Evolutionary conservation across 2,888 invertebrate species (phyloP), one percentile per base, ranked within the genome.

Genomic region (Stenurella melanura): DNA sequence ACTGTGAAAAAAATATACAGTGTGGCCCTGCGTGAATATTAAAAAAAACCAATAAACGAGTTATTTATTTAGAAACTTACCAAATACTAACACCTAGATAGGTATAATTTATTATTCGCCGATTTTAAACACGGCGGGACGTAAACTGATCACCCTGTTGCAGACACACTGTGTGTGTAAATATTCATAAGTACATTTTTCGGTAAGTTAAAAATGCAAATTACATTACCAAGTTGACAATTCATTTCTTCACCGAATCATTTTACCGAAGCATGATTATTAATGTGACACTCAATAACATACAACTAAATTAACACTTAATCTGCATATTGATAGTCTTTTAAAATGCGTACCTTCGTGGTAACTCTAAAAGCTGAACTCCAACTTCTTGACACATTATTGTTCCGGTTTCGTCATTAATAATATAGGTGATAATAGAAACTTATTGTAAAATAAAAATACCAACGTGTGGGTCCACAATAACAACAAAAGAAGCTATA

Each of bases 401-500:
- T 58, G 70, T 70, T 69, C 69, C 69, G 57, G 69, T 69, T 57
- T 38, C 3, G 70, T 38, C 70, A 42, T 60, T 70, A 70, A 50
- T 60, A 60, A 70, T 18, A 57, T 56, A 21, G 70, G 19, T 70
- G 56, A 60, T 64, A 42, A 42, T 60, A 42, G 70, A 50, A 68
- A 69, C 34, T 58, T 38, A 57, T 42, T 61, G 60, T 42, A 60
- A 38, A 72, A 67, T 76, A 68, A 64, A 67, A 69, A 69, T 76
- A 68, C 68, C 68, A 60, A 38, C 72, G 68, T 73, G 76, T 76
- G 73, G 58, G 76, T 73, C 57, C 82, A 70, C 70, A 70, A 70
- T 70, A 60, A 60, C 70, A 57, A 70, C 70, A 80, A 82, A 79
- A 78, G 81, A 80, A 78, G 81, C 79, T 79, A 82, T 81, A 82